Evolutionary conservation across 2,797 vertebrate genomes (phyloP).

Genomic region (Alcedo atthis): DNA sequence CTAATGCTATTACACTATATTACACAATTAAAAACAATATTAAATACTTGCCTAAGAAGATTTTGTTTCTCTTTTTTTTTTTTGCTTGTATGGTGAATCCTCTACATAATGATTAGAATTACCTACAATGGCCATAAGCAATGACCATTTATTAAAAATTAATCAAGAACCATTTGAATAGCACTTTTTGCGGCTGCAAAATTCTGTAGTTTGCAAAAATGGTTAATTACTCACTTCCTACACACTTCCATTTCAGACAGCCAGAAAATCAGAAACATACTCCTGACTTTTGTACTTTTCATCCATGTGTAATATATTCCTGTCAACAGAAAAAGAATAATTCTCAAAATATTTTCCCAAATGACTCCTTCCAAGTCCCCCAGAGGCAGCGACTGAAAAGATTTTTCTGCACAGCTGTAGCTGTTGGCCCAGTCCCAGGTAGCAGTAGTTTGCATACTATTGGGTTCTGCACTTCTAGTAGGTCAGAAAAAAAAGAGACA

Average conservation of each 20-base stretch:
- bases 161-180: not conserved
- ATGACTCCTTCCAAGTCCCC: not conserved
- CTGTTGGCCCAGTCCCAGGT: not conserved
- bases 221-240: not conserved
- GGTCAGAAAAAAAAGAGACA: not conserved
- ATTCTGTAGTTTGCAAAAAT: not conserved
- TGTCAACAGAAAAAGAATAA: not conserved
- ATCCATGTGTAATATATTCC: not conserved
- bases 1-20: not conserved
- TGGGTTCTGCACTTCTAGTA: not conserved
- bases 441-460: not conserved
- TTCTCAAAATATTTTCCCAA: not conserved
- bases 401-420: not conserved
- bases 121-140: not conserved
- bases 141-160: not conserved
- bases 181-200: not conserved
- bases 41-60: not conserved
- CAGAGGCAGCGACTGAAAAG: not conserved
- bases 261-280: not conserved
- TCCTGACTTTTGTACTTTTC: not conserved
- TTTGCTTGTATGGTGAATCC: not conserved
- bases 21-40: not conserved
- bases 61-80: not conserved
- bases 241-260: not conserved
- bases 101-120: not conserved